These are phyloP conservation scores for Cerastis rubricosa DNA, from an alignment of 2,888 invertebrate species.

Conservation along the genomic window DNA sequence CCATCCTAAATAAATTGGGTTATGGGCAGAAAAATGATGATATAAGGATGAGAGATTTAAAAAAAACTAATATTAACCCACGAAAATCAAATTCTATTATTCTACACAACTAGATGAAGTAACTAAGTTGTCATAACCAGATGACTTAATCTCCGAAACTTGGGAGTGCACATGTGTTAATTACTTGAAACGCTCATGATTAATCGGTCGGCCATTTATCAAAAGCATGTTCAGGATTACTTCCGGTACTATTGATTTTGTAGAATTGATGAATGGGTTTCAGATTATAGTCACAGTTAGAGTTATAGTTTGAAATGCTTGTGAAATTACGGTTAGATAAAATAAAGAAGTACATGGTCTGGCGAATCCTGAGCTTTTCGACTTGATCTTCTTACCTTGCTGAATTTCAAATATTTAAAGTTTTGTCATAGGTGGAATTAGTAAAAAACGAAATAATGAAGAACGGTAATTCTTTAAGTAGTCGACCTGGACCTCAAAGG, in stretches of 20 bases:
- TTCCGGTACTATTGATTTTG: neutral
- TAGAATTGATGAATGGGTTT: neutral
- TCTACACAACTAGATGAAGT: neutral
- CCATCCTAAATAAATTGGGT: too few species aligned
- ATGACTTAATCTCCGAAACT: constrained; percentile 15
- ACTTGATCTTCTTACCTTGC: neutral
- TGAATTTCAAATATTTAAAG: neutral
- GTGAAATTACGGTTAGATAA: neutral
- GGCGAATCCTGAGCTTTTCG: neutral
- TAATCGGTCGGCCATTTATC: constrained; percentile 34
- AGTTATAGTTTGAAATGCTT: neutral
- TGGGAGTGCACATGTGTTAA: neutral
- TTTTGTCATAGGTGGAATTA: neutral
- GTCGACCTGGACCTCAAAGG: neutral
- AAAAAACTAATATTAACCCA: neutral
- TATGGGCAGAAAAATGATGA: too few species aligned
- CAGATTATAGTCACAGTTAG: neutral
- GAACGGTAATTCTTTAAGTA: neutral
- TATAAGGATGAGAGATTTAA: neutral
- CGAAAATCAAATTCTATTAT: neutral
- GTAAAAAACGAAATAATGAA: neutral
- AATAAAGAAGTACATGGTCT: neutral
- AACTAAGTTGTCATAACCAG: constrained; percentile 13
- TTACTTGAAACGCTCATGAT: constrained; percentile 33
- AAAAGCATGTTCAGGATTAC: constrained; percentile 20